Conservation (phyloP, 2,888 invertebrate species). For the Limulus polyphemus region DNA sequence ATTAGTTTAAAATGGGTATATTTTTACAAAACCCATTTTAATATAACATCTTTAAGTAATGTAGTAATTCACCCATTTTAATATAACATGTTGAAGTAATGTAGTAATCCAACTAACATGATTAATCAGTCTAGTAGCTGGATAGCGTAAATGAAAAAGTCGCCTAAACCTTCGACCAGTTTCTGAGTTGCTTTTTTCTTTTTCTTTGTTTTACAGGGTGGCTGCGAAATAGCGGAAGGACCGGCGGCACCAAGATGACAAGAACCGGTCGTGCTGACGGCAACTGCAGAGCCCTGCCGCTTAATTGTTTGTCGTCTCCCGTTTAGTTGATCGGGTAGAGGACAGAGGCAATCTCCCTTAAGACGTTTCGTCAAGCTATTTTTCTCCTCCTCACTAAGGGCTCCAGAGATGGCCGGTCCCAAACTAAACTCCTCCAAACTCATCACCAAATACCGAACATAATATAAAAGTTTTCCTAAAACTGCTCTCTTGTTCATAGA, state of each 20-base stretch:
- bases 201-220: conserved; percentile 6
- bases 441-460: conserved; percentile 55
- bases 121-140: conserved; percentile 21
- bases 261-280: conserved; percentile 5
- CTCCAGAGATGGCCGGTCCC: conserved; percentile 46
- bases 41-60: no score
- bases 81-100: no score
- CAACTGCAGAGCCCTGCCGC: background rate
- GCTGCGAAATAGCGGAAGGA: background rate
- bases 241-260: no score
- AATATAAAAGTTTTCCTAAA: conserved; percentile 46
- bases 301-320: conserved; percentile 1
- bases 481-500: conserved; percentile 43
- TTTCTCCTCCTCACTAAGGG: conserved; percentile 45
- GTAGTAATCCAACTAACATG: background rate
- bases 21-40: no score
- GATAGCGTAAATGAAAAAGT: conserved; percentile 24
- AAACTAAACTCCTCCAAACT: conserved; percentile 49
- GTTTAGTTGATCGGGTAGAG: conserved; percentile 7
- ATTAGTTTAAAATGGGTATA: no score
- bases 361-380: conserved; percentile 32
- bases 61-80: no score
- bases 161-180: conserved; percentile 22
- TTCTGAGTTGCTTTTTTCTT: conserved; percentile 24
- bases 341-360: conserved; percentile 31